phyloP scores from a whole-genome alignment of 2,113 vertebrate genomes.

The Bambusicola thoracicus region DNA sequence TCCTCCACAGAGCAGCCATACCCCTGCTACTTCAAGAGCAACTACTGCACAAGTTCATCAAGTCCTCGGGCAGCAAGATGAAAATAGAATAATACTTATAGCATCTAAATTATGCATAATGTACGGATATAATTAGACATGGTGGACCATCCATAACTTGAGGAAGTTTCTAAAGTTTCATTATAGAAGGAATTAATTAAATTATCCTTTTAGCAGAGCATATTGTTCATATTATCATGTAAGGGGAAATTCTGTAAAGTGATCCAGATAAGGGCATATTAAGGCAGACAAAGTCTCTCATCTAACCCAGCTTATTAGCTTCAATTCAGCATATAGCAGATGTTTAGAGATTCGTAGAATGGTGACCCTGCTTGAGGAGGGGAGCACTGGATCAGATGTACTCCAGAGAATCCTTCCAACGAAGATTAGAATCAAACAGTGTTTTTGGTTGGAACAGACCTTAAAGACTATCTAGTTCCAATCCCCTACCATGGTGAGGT shows the following conservation, averaged over 20 bases:
- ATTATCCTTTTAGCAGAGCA: not conserved
- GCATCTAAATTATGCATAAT: slow-evolving; percentile 51
- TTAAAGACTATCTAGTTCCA: too few relatives aligned
- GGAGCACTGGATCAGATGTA: not conserved
- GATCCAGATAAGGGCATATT: not conserved
- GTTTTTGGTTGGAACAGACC: too few relatives aligned
- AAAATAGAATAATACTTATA: not conserved
- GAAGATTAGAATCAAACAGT: too few relatives aligned
- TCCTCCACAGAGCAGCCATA: not conserved
- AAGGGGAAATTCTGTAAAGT: not conserved
- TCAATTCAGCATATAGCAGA: not conserved
- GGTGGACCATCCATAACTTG: not conserved
- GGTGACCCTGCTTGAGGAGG: not conserved
- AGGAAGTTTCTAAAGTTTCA: not conserved
- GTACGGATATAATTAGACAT: slow-evolving; percentile 41
- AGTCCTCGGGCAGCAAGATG: slow-evolving; percentile 1
- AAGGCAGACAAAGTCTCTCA: not conserved
- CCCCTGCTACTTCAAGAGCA: not conserved
- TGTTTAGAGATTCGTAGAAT: not conserved
- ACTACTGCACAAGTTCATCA: not conserved
- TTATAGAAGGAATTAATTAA: not conserved
- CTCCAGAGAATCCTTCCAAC: not conserved
- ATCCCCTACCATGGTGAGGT: too few relatives aligned
- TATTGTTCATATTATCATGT: not conserved
- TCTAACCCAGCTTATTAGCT: not conserved